Evolutionary conservation across 2,797 vertebrate species (phyloP).

Genomic region (Characodon lateralis): DNA sequence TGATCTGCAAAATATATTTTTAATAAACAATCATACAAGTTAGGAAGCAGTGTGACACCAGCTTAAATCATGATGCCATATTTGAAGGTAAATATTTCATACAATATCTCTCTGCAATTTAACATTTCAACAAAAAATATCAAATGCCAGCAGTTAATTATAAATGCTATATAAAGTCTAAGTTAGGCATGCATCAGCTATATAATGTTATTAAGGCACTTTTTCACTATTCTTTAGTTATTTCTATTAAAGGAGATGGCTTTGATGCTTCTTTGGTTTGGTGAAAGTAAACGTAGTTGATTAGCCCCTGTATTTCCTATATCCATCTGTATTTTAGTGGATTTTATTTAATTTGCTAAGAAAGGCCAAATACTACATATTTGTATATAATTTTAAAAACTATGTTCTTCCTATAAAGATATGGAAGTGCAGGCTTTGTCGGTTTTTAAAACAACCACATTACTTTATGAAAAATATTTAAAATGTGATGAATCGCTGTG

Average conservation of each 20-base stretch:
- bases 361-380: neutral
- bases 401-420: neutral
- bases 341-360: neutral
- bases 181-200: neutral
- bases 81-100: neutral
- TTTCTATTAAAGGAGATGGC: neutral
- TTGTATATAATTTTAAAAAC: neutral
- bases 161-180: neutral
- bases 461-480: neutral
- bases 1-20: neutral
- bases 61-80: neutral
- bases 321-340: neutral
- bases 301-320: neutral
- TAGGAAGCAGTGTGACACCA: neutral
- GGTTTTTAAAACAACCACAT: neutral
- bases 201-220: neutral
- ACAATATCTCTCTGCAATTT: neutral
- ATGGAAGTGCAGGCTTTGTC: neutral
- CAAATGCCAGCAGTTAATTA: conserved; percentile 1
- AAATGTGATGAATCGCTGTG: neutral
- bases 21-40: neutral
- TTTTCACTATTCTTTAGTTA: neutral
- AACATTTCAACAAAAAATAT: neutral
- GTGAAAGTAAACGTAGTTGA: neutral
- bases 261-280: neutral